phyloP scores from a whole-genome alignment of 2,888 invertebrate genomes.

The Eilema depressum region DNA sequence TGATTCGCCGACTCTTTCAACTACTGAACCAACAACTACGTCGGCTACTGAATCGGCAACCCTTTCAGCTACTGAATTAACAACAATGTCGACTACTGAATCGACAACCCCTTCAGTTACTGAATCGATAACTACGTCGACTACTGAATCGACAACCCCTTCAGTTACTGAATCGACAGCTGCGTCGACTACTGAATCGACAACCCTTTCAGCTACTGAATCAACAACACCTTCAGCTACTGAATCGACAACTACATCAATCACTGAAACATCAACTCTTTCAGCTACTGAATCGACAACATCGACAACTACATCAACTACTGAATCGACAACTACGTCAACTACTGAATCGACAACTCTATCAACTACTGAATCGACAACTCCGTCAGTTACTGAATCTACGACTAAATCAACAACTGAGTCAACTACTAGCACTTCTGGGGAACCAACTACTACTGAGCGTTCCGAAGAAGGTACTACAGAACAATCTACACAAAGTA shows the following conservation, averaged over 20 bases:
- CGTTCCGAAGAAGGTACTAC: slow-evolving; percentile 26
- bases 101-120: slow-evolving; percentile 27
- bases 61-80: slow-evolving; percentile 40
- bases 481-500: slow-evolving; percentile 42
- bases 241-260: slow-evolving; percentile 44
- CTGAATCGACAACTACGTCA: slow-evolving; percentile 32
- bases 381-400: slow-evolving; percentile 34
- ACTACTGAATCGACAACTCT: too few species aligned
- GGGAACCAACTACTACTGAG: slow-evolving; percentile 55
- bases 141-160: background rate
- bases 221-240: slow-evolving; percentile 38
- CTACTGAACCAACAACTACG: slow-evolving; percentile 50
- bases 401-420: slow-evolving; percentile 44
- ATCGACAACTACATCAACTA: slow-evolving; percentile 42
- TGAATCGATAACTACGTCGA: slow-evolving; percentile 16
- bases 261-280: slow-evolving; percentile 50
- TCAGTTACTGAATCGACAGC: background rate
- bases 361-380: too few species aligned
- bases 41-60: slow-evolving; percentile 45
- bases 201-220: background rate
- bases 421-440: slow-evolving; percentile 36
- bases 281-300: slow-evolving; percentile 42
- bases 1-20: slow-evolving; percentile 45
- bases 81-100: slow-evolving; percentile 29
- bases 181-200: background rate